Conservation (phyloP, 1,140 invertebrate species). For the Vanessa atalanta region DNA sequence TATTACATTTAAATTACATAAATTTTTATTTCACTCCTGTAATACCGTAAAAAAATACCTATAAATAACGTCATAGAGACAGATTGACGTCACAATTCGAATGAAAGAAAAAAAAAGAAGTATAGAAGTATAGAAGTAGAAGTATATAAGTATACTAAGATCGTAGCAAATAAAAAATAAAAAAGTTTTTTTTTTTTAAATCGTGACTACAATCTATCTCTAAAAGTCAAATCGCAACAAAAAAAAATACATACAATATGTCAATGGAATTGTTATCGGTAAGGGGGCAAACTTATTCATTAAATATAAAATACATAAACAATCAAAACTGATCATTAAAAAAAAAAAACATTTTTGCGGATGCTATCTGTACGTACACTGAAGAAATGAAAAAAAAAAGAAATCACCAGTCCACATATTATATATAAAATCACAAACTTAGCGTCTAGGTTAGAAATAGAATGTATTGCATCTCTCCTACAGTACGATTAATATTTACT, state of each 20-base stretch:
- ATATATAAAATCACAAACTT: slow-evolving; percentile 32
- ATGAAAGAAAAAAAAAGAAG: neutral
- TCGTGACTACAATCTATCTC: neutral
- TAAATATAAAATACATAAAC: neutral
- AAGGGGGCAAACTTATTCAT: neutral
- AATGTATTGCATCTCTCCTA: slow-evolving; percentile 37
- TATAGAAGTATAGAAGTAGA: no score
- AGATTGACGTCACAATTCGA: neutral
- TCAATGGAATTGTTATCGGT: neutral
- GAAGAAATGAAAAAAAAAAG: slow-evolving; percentile 25
- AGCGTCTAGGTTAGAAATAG: slow-evolving; percentile 35
- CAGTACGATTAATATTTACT: slow-evolving; percentile 19
- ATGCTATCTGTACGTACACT: neutral
- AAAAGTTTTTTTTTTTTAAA: neutral
- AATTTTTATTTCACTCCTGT: slow-evolving; percentile 5
- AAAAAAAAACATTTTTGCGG: neutral
- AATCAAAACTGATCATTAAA: neutral
- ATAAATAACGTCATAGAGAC: slow-evolving; percentile 1
- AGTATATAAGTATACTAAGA: no score
- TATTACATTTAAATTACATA: slow-evolving; percentile 21
- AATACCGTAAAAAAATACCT: slow-evolving; percentile 18
- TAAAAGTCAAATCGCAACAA: neutral
- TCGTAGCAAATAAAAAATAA: neutral
- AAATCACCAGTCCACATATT: neutral
- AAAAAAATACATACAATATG: neutral